Base-by-base conservation (phyloP, 2,888 invertebrate species). In the Pyrocoelia pectoralis region DNA sequence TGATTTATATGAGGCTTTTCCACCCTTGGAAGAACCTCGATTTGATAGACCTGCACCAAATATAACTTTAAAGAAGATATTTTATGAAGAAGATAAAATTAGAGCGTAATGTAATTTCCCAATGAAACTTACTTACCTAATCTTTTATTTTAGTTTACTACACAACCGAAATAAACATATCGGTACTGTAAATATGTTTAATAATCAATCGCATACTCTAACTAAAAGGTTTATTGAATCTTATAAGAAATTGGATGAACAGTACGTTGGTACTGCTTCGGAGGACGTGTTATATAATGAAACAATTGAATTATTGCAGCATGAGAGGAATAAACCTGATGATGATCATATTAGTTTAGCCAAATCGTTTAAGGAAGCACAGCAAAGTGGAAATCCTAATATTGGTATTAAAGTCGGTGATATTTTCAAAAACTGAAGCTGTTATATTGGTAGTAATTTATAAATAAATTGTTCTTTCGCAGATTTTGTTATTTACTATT, bases 1-100 rank as follows among this genome's bases (percentile, higher is more conserved):
- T 77, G 93, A 95, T 77, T 83, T 98, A 15, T 98, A 97, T 78
- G 88, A 89, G 80, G 89, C 92, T 0, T 96, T 95, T 83, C 98
- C 98, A 5, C 98, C 98, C 1, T 88, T 89, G 69, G 81, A 88
- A 46, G 93, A 94, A 74, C 98, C 98, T 4, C 84, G 85, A 65
- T 93, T 85, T 81, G 90, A 92, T 69, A 85, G 90, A 74, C 86
- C 88, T 3, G 85, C 84, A 28, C 85, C 88, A 0, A 85, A 87
- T 62, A 81, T 85, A 8, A 83, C 87, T 9, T 80, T 95, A 8
- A 86, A 82, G 72, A 82, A 85, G 68, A 92, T 96, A 71, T 90
- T 95, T 71, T 97, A 95, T 74, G 82, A 88, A 54, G 97, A 97
- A 82, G 97, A 97, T 82, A 74, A 83, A 56, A 81, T 92, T 12